phyloP scores from a whole-genome alignment of 2,113 vertebrate species.

The Artemisiospiza belli region DNA sequence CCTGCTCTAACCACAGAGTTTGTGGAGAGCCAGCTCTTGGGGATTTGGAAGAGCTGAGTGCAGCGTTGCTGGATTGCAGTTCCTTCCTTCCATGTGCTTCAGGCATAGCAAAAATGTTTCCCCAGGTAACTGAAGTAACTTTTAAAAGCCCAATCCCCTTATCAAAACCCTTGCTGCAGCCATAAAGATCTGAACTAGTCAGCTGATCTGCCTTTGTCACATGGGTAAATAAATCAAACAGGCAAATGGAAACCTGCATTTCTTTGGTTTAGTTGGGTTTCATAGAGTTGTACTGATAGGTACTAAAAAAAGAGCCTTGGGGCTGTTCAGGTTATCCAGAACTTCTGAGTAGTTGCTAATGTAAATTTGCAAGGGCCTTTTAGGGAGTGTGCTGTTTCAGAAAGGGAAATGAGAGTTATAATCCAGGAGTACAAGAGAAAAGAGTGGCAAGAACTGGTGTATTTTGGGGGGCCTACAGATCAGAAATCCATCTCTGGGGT shows the following conservation, averaged over 20 bases:
- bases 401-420: not conserved
- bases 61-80: not conserved
- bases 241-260: not conserved
- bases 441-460: not conserved
- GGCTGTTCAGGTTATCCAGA: not conserved
- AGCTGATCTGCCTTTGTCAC: conserved; percentile 1
- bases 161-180: not conserved
- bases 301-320: not conserved
- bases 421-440: not conserved
- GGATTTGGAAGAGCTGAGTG: not conserved
- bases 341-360: not conserved
- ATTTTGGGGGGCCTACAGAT: not conserved
- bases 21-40: not conserved
- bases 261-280: not conserved
- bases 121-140: not conserved
- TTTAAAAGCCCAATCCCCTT: not conserved
- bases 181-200: not conserved
- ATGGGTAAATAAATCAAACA: not conserved
- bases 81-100: not conserved
- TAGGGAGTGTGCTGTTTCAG: not conserved
- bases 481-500: not conserved
- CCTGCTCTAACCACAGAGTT: not conserved
- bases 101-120: not conserved
- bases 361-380: not conserved
- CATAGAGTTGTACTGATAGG: not conserved